Base-by-base conservation (phyloP, 2,797 vertebrate genomes). In the Siniperca undulata region DNA sequence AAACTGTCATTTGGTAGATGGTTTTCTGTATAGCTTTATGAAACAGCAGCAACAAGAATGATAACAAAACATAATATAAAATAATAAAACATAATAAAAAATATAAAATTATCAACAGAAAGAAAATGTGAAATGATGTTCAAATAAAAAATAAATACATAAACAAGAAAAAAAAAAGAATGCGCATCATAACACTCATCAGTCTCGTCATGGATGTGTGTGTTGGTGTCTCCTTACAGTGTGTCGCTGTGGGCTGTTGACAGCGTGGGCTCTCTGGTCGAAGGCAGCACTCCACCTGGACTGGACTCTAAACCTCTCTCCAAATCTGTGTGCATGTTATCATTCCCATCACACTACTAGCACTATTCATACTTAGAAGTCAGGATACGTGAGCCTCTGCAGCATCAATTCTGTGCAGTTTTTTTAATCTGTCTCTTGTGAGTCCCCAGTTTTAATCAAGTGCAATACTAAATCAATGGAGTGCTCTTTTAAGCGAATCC, bases 211-310 rank as follows among this genome's bases (percentile, higher is more conserved):
- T 19, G 38, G 48, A 58, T 30, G 20, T 36, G 19, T 53, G 67
- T 66, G 74, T 62, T 22, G 38, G 12, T 53, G 69, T 68, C 11
- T 82, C 90, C 95, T 94, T 86, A 96, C 96, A 9, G 7, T 78
- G 89, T 90, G 55, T 76, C 78, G 44, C 76, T 78, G 2, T 71
- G 19, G 61, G 48, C 7, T 67, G 86, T 62, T 12, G 91, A 83
- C 34, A 58, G 60, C 20, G 72, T 88, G 74, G 70, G 11, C 11
- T 88, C 61, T 46, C 65, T 84, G 24, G 86, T 19, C 1, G 89
- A 90, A 1, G 91, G 89, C 20, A 84, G 64, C 40, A 72, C 70
- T 60, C 62, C 59, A 78, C 86, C 62, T 13, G 86, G 30, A 20
- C 60, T 50, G 3, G 83, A 80, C 1, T 70, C 81, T 7, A 70